Evolutionary conservation across 1,140 invertebrate genomes (phyloP).

Genomic region (Zaprionus capensis): DNA sequence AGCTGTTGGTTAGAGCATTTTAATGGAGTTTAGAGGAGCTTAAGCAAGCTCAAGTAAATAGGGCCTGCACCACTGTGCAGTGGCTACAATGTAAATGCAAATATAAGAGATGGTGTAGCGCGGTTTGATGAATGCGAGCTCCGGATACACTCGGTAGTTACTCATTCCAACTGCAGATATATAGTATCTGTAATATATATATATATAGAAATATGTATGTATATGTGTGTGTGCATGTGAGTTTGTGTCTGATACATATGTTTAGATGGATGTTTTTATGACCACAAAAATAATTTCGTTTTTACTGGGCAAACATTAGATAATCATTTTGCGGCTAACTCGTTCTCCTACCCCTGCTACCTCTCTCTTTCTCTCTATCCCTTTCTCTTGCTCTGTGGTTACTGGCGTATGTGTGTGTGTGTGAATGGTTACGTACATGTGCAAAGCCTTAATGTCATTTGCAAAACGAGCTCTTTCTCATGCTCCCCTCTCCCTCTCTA

Average conservation of each 20-base stretch:
- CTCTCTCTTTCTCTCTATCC: not conserved
- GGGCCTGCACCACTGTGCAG: conserved; percentile 44
- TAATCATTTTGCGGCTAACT: conserved; percentile 62
- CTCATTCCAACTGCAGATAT: conserved; percentile 26
- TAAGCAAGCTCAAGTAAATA: too few species aligned
- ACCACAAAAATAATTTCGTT: conserved; percentile 72
- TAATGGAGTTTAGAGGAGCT: too few species aligned
- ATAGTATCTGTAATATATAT: conserved; percentile 2
- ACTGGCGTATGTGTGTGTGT: conserved; percentile 24
- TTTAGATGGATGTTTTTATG: conserved; percentile 66
- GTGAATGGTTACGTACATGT: conserved; percentile 6
- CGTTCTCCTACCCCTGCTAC: conserved; percentile 1
- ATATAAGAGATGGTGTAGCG: conserved; percentile 38
- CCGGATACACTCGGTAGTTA: conserved; percentile 47
- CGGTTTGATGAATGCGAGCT: conserved; percentile 58
- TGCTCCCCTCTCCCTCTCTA: conserved; percentile 1
- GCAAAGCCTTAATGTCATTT: conserved; percentile 43
- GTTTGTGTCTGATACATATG: conserved; percentile 13
- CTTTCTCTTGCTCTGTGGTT: not conserved
- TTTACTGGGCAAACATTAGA: conserved; percentile 79
- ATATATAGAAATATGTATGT: not conserved
- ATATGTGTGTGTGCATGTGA: not conserved
- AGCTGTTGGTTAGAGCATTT: too few species aligned
- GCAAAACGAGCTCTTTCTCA: conserved; percentile 51
- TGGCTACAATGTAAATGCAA: conserved; percentile 66